Evolutionary conservation across 2,797 vertebrate species (phyloP), one percentile per base, ranked within the genome.

Genomic region (Catamblyrhynchus diadema): DNA sequence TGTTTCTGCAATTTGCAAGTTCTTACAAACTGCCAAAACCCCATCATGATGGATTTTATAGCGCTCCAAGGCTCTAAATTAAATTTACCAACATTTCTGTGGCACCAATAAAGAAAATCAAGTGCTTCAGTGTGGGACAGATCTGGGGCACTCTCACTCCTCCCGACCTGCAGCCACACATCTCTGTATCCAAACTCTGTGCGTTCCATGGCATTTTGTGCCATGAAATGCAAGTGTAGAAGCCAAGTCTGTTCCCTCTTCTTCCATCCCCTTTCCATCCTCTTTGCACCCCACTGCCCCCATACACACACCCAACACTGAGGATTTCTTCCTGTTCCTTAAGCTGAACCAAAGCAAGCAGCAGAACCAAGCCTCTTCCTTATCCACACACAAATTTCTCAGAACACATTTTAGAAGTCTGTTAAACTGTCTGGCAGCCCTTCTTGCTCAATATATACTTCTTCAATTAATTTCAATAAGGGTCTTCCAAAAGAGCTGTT

Each of bases 121-220:
- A 85, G 33, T 6, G 9, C 27, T 56, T 16, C 14, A 60, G 48
- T 0, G 2, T 12, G 28, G 50, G 66, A 24, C 14, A 42, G 61
- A 22, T 65, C 47, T 28, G 41, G 33, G 45, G 32, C 27, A 72
- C 70, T 66, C 32, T 0, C 21, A 10, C 10, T 48, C 30, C 66
- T 66, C 12, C 50, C 0, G 0, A 60, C 27, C 25, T 15, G 42
- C 59, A 65, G 44, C 41, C 5, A 0, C 27, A 6, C 27, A 18
- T 22, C 48, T 64, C 50, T 48, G 22, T 3, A 84, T 2, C 78
- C 81, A 64, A 64, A 50, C 24, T 32, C 45, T 47, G 18, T 17
- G 65, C 33, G 47, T 15, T 6, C 0, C 50, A 12, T 37, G 37
- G 37, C 37, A 37, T 37, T 42, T 48, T 71, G 53, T 92, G 61